Percentiles rank a stretch among this genome's conserved stretches.
phyloP scores from a whole-genome alignment of 2,113 vertebrate species.

The Equus quagga region DNA sequence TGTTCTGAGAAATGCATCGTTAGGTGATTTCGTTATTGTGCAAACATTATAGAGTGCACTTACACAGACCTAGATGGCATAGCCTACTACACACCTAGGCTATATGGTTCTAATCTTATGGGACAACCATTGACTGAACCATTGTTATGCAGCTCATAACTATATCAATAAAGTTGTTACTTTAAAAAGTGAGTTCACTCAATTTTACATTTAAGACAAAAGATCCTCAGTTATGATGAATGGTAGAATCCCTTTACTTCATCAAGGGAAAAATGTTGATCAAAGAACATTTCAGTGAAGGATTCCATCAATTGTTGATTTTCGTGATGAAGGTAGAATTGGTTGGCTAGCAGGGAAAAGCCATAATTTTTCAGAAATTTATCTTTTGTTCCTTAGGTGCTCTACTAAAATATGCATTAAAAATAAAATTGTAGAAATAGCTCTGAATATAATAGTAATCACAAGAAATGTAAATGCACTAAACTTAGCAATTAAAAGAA shows the following conservation, averaged over 20 bases:
- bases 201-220: background rate
- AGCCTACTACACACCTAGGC: too few species aligned
- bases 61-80: too few species aligned
- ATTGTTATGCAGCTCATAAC: too few species aligned
- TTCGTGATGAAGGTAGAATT: conserved; percentile 94
- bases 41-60: too few species aligned
- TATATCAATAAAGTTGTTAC: background rate
- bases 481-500: background rate
- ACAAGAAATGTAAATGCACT: background rate
- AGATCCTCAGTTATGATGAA: background rate
- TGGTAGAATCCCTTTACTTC: conserved; percentile 89
- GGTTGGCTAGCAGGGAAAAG: conserved; percentile 94
- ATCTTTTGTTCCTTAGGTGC: conserved; percentile 94
- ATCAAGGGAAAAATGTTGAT: conserved; percentile 90
- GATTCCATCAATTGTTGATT: conserved; percentile 93
- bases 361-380: conserved; percentile 95
- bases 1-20: too few species aligned
- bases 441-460: conserved; percentile 1
- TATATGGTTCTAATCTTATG: too few species aligned
- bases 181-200: background rate
- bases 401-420: conserved; percentile 93
- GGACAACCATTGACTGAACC: too few species aligned
- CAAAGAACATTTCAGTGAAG: conserved; percentile 94
- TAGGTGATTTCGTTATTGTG: too few species aligned
- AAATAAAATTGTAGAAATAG: background rate